Evolutionary conservation across 2,113 vertebrate species (phyloP).

Genomic region (Rhagologus leucostigma): DNA sequence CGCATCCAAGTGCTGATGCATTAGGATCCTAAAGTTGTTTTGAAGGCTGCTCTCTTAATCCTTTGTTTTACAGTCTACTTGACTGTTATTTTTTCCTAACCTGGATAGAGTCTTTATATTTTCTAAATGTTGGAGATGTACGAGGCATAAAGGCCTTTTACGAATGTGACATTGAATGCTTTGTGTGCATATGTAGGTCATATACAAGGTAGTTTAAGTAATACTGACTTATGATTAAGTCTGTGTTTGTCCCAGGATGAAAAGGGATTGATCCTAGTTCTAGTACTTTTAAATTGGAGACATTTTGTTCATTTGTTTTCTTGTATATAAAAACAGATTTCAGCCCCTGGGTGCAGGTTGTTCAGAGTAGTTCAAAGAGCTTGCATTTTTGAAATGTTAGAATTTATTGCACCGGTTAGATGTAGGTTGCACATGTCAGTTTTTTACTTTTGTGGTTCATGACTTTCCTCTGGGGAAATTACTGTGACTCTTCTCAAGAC

Average conservation of each 20-base stretch:
- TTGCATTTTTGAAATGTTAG: neutral
- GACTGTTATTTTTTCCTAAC: neutral
- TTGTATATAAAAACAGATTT: neutral
- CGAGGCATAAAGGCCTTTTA: neutral
- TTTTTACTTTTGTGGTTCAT: neutral
- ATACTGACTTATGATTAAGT: neutral
- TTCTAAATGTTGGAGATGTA: neutral
- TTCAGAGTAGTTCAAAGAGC: neutral
- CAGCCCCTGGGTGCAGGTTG: neutral
- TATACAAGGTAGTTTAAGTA: neutral
- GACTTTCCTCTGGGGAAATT: neutral
- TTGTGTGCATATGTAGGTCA: neutral
- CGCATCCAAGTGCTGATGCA: neutral
- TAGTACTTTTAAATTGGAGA: neutral
- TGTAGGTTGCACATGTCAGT: neutral
- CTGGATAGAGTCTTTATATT: neutral
- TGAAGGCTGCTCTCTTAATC: neutral
- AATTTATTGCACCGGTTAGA: neutral
- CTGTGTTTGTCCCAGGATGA: neutral
- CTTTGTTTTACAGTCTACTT: neutral
- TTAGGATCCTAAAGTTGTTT: neutral
- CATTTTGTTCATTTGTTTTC: neutral
- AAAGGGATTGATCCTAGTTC: neutral
- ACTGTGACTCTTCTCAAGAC: neutral
- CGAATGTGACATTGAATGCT: fast-evolving